A percentile compares a stretch with the other conserved stretches of the same genome.
Conservation (phyloP, 92 coral and sea anemone species). For the Actinostola sp. region DNA sequence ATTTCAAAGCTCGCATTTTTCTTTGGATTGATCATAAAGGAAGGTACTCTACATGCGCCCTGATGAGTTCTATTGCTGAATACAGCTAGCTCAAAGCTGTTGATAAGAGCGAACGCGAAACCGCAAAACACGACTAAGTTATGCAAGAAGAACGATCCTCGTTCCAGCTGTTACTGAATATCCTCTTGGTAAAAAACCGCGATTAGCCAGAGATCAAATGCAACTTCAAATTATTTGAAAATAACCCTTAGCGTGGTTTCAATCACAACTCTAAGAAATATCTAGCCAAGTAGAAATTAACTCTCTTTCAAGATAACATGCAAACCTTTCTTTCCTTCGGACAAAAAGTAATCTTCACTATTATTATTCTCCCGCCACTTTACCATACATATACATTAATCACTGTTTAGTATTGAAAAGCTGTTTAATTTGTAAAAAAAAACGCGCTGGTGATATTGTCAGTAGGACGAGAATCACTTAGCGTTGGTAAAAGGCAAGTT, state of each 20-base stretch:
- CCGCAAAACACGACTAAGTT: conserved; percentile 21
- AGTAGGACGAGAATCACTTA: not conserved
- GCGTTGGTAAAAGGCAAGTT: not conserved
- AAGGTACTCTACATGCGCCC: too few relatives aligned
- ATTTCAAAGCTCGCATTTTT: not conserved
- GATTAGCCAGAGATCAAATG: conserved; percentile 27
- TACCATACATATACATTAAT: conserved; percentile 2
- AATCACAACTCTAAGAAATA: not conserved
- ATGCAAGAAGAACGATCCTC: conserved; percentile 13
- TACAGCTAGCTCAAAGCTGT: not conserved
- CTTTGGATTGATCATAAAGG: not conserved
- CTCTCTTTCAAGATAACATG: not conserved
- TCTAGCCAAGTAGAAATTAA: not conserved
- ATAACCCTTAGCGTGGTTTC: not conserved
- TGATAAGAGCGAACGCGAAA: not conserved
- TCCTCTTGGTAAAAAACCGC: conserved; percentile 29
- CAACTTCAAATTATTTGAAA: conserved; percentile 3
- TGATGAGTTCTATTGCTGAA: too few relatives aligned
- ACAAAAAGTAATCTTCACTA: conserved; percentile 14
- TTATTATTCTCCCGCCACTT: conserved; percentile 11
- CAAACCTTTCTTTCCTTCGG: not conserved
- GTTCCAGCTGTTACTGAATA: conserved; percentile 20
- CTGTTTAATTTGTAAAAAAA: conserved; percentile 16
- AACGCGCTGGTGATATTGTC: not conserved
- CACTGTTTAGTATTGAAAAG: conserved; percentile 11